Conservation (phyloP, 1,140 invertebrate genomes). For the Mactra quadrangularis region DNA sequence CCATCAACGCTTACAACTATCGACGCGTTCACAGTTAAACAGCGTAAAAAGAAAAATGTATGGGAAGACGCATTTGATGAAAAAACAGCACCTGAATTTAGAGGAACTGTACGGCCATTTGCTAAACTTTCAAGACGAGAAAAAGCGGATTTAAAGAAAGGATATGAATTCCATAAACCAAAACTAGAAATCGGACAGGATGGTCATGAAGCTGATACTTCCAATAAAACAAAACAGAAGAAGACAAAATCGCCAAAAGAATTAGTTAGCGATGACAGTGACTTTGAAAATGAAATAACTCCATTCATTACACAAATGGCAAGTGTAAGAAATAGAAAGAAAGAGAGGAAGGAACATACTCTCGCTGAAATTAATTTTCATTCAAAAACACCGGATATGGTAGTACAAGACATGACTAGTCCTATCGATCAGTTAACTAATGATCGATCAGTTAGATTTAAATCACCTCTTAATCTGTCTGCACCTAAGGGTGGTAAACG, state of each 20-base stretch:
- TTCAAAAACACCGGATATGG: conserved; percentile 11
- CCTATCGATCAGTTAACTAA: neutral
- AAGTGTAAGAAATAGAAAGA: conserved; percentile 35
- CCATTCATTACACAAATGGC: conserved; percentile 73
- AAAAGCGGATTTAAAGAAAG: conserved; percentile 67
- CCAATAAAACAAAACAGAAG: neutral
- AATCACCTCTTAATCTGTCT: conserved; percentile 24
- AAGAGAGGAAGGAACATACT: conserved; percentile 13
- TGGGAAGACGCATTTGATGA: conserved; percentile 73
- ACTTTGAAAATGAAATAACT: conserved; percentile 61
- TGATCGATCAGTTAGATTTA: conserved; percentile 40
- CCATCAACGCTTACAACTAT: conserved; percentile 77
- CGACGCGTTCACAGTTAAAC: conserved; percentile 74
- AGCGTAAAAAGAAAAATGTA: conserved; percentile 74
- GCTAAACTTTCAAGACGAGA: conserved; percentile 69
- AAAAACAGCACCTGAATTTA: conserved; percentile 66
- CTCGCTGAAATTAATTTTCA: conserved; percentile 33
- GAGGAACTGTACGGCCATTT: conserved; percentile 71
- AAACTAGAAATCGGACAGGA: conserved; percentile 42
- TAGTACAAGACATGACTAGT: neutral
- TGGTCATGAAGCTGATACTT: neutral
- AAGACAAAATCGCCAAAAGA: neutral
- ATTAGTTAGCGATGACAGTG: conserved; percentile 41
- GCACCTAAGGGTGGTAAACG: conserved; percentile 4
- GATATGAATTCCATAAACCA: conserved; percentile 73